phyloP scores from a whole-genome alignment of 2,797 vertebrate species.

The Otolemur crassicaudatus region DNA sequence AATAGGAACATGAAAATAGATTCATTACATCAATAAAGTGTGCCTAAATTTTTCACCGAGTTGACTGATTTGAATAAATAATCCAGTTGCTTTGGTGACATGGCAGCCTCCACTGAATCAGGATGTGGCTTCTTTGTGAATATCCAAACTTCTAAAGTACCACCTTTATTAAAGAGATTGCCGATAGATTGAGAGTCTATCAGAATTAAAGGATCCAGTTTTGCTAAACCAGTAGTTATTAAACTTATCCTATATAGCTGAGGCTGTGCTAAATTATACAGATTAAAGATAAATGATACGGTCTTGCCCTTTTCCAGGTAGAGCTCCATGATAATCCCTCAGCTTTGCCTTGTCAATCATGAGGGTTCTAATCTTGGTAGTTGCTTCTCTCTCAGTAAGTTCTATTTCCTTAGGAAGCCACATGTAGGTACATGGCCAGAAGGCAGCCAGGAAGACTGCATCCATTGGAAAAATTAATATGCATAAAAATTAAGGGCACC shows the following conservation, averaged over 20 bases:
- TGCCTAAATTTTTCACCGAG: background rate
- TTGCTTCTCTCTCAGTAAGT: background rate
- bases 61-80: constrained; percentile 1
- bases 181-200: background rate
- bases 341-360: background rate
- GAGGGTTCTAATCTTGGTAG: background rate
- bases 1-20: background rate
- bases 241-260: background rate
- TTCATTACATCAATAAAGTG: background rate
- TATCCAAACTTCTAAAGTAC: constrained; percentile 4
- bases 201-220: background rate
- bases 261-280: background rate
- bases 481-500: background rate
- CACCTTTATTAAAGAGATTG: background rate
- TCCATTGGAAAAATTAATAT: background rate
- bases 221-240: background rate
- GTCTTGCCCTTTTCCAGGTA: background rate
- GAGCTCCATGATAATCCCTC: background rate
- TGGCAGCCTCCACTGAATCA: background rate
- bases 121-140: background rate
- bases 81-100: background rate
- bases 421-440: background rate
- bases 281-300: background rate
- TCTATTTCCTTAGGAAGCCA: background rate
- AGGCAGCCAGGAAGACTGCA: background rate